Evolutionary conservation across 2,113 vertebrate species (phyloP).

Genomic region (Notiomystis cincta): DNA sequence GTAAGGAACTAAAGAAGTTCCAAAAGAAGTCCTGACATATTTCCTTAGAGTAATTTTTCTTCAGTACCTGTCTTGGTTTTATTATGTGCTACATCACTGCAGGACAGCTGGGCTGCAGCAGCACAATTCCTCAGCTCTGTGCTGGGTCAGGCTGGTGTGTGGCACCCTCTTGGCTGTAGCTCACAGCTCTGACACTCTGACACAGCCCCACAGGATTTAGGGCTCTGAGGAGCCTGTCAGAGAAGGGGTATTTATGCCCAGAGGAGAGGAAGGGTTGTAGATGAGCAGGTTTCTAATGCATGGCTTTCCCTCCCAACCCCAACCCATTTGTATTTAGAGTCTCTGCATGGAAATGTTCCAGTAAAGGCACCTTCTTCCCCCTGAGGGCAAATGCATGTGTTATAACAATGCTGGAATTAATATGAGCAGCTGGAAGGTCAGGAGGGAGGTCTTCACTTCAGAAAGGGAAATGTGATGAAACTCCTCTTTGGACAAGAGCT

Average conservation of each 20-base stretch:
- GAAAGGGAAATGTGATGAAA: not conserved
- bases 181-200: not conserved
- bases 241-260: not conserved
- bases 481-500: not conserved
- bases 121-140: not conserved
- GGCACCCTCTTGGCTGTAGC: not conserved
- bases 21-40: not conserved
- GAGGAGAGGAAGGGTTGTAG: not conserved
- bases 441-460: not conserved
- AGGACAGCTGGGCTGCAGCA: not conserved
- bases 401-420: not conserved
- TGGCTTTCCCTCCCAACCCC: not conserved
- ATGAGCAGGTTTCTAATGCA: not conserved
- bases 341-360: not conserved
- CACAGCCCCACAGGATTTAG: not conserved
- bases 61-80: not conserved
- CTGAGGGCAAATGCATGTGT: not conserved
- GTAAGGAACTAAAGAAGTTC: not conserved
- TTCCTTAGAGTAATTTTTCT: not conserved
- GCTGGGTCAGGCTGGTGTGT: not conserved
- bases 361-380: not conserved
- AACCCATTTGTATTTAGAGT: not conserved
- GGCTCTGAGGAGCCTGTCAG: not conserved
- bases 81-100: not conserved
- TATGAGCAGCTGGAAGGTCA: not conserved